Base-by-base conservation (phyloP, 2,888 invertebrate genomes). In the Eutolmus rufibarbis region DNA sequence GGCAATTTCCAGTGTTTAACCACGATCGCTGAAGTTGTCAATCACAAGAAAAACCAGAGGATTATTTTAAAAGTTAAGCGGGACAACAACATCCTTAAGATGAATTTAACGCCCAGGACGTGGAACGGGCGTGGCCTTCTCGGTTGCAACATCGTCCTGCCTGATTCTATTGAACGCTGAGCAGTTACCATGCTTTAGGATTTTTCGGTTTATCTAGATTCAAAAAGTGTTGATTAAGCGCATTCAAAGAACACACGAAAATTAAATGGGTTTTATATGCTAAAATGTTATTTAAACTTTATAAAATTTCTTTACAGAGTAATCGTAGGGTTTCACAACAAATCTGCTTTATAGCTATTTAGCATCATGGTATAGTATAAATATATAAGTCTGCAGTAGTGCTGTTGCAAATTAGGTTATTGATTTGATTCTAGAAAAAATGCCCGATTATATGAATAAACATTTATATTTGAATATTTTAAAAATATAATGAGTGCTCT, bases 91-190 rank as follows among this genome's bases (percentile, higher is more conserved):
- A 91, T 94, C 8, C 89, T 95, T 9, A 93, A 94, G 86, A 90
- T 96, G 74, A 93, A 94, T 5, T 92, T 97, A 82, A 94, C 94
- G 14, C 97, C 97, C 0, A 94, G 94, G 89, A 94, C 94, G 12
- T 97, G 97, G 97, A 93, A 93, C 88, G 97, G 97, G 82, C 95
- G 95, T 87, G 97, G 97, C 0, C 92, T 97, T 86, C 93, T 98
- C 46, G 98, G 97, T 2, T 96, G 95, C 91, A 95, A 95, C 90
- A 94, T 96, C 89, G 92, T 95, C 34, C 88, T 91, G 5, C 88
- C 90, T 1, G 90, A 91, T 87, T 87, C 89, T 19, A 89, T 90
- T 88, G 89, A 90, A 77, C 88, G 88, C 19, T 89, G 31, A 87
- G 56, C n/a, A 76, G 4, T 8, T 76, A 16, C 8, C n/a, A 19